A percentile compares a stretch with the other conserved stretches of the same genome.
Conservation (phyloP, 2,113 vertebrate species). For the Argyrosomus japonicus region DNA sequence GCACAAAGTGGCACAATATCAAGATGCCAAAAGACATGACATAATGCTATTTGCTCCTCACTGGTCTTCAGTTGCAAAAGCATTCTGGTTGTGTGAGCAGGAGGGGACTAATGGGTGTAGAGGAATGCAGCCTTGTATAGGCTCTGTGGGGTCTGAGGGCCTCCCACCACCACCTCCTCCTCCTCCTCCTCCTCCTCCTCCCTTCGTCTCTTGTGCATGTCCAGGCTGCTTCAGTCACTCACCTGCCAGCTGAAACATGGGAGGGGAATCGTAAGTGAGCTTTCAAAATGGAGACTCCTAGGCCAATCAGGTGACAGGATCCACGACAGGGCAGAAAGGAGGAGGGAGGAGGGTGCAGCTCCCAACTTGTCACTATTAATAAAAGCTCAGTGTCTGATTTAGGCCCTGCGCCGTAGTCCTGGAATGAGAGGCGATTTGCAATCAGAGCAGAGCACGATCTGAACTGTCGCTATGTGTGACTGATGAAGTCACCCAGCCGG, state of each 20-base stretch:
- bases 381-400: conserved; percentile 77
- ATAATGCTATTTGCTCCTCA: conserved; percentile 58
- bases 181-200: conserved; percentile 31
- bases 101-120: conserved; percentile 69
- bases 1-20: conserved; percentile 46
- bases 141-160: conserved; percentile 59
- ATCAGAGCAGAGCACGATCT: conserved; percentile 59
- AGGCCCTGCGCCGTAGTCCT: conserved; percentile 55
- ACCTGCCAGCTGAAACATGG: conserved; percentile 80
- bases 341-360: conserved; percentile 51
- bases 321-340: conserved; percentile 25
- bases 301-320: conserved; percentile 53
- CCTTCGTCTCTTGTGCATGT: conserved; percentile 78
- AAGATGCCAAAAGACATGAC: conserved; percentile 58
- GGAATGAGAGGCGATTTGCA: conserved; percentile 73
- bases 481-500: conserved; percentile 61
- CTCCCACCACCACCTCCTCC: conserved; percentile 22
- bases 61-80: conserved; percentile 57
- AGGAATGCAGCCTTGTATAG: conserved; percentile 82
- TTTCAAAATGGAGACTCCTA: conserved; percentile 73
- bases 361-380: conserved; percentile 80
- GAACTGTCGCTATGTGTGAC: conserved; percentile 57
- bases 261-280: conserved; percentile 66
- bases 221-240: conserved; percentile 82
- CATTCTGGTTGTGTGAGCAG: conserved; percentile 52